A percentile compares a stretch with the other conserved stretches of the same genome.
These are phyloP conservation scores for Drosophila lacertosa DNA, from an alignment of 1,140 invertebrate species.

Conservation along the genomic window DNA sequence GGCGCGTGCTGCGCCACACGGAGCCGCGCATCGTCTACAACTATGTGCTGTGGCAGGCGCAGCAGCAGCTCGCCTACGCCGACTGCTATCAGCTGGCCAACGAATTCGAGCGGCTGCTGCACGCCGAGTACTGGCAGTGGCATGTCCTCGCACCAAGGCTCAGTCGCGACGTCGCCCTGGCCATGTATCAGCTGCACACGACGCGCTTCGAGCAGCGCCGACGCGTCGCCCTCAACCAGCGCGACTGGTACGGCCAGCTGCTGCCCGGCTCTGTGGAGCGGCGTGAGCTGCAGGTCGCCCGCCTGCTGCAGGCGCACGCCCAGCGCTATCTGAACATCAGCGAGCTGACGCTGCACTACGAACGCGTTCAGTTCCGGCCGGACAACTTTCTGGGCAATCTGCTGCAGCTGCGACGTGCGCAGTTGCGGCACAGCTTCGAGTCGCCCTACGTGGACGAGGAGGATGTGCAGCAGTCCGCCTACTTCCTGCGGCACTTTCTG, in stretches of 20 bases:
- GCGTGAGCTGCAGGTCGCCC: constrained; percentile 65
- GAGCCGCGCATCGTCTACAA: constrained; percentile 71
- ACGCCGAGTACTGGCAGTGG: constrained; percentile 77
- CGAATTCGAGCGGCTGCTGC: constrained; percentile 68
- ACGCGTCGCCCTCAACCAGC: constrained; percentile 33
- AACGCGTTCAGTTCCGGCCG: constrained; percentile 1
- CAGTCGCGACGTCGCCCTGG: constrained; percentile 63
- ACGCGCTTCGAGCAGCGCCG: constrained; percentile 70
- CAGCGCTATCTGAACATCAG: constrained; percentile 59
- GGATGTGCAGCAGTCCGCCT: constrained; percentile 65
- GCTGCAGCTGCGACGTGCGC: constrained; percentile 40
- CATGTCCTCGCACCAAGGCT: constrained; percentile 49
- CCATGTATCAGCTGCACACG: constrained; percentile 70
- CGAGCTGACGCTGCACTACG: constrained; percentile 42
- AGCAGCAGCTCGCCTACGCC: constrained; percentile 37
- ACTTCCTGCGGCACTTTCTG: constrained; percentile 72
- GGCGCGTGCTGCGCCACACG: constrained; percentile 51
- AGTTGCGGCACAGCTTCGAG: constrained; percentile 51
- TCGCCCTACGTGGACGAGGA: constrained; percentile 59
- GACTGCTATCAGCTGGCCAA: constrained; percentile 62
- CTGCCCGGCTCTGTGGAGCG: constrained; percentile 56
- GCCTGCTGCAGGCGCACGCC: constrained; percentile 57
- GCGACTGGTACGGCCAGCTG: constrained; percentile 63
- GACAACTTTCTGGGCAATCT: constrained; percentile 62
- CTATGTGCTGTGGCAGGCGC: constrained; percentile 70